Conservation (phyloP, 2,113 vertebrate genomes). For the Uria aalge region DNA sequence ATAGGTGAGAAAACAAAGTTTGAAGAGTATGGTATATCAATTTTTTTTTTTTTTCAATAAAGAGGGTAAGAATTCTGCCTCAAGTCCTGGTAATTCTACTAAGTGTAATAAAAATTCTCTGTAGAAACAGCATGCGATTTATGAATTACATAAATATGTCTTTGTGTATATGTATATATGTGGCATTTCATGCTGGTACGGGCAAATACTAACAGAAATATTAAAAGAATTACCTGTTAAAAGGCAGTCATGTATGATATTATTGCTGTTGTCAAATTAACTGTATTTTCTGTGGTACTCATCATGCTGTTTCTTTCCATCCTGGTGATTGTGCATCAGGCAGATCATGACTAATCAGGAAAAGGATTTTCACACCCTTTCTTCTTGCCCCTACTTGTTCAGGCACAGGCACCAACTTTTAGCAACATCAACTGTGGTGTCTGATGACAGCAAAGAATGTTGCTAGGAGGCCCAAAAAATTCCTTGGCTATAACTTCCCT, state of each 20-base stretch:
- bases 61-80: not conserved
- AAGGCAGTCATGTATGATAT: not conserved
- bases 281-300: not conserved
- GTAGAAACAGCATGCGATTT: not conserved
- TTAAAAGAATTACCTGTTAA: not conserved
- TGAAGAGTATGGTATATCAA: slow-evolving; percentile 21
- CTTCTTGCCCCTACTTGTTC: slow-evolving; percentile 32
- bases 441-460: slow-evolving; percentile 43
- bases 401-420: not conserved
- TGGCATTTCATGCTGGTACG: not conserved
- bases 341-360: slow-evolving; percentile 14
- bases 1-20: slow-evolving; percentile 67
- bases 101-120: not conserved
- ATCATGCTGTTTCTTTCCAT: not conserved
- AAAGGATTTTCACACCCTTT: slow-evolving; percentile 16
- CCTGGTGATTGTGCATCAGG: not conserved
- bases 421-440: slow-evolving; percentile 20
- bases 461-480: slow-evolving; percentile 42
- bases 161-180: not conserved
- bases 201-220: not conserved
- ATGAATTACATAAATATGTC: not conserved
- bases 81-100: not conserved
- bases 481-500: not conserved
- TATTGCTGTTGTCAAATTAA: not conserved
- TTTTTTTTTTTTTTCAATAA: not conserved